Percentiles rank a stretch among this genome's conserved stretches.
phyloP scores from a whole-genome alignment of 2,888 invertebrate genomes.

The Tetragnatha montana region DNA sequence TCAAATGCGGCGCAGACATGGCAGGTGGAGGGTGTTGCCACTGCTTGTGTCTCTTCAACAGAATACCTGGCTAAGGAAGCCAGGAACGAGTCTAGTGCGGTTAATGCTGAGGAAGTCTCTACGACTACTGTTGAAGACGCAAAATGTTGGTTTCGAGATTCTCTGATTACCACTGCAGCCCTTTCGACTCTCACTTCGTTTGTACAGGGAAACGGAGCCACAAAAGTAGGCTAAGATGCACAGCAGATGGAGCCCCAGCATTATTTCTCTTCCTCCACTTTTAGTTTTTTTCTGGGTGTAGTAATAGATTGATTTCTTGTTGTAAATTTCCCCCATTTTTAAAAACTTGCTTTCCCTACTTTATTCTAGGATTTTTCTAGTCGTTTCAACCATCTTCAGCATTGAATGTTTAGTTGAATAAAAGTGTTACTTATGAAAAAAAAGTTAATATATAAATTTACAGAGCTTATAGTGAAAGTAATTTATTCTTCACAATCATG shows the following conservation, averaged over 20 bases:
- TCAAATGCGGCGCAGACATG: conserved; percentile 45
- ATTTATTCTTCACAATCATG: too few relatives aligned
- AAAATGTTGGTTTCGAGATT: conserved; percentile 67
- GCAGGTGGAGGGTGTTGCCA: conserved; percentile 40
- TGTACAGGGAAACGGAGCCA: conserved; percentile 52
- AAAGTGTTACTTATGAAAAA: neutral
- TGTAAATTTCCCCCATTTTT: neutral
- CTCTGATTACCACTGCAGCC: conserved; percentile 65
- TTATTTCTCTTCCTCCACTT: neutral
- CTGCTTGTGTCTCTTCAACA: conserved; percentile 21
- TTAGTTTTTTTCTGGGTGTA: neutral
- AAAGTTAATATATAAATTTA: neutral
- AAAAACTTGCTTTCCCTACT: neutral
- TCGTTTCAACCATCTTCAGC: too few relatives aligned
- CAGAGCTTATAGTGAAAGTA: too few relatives aligned
- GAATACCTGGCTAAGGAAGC: conserved; percentile 18
- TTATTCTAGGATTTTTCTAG: neutral
- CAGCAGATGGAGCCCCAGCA: conserved; percentile 52
- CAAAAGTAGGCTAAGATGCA: conserved; percentile 44
- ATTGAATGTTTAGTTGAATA: neutral
- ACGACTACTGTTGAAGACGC: conserved; percentile 65
- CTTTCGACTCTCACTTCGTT: conserved; percentile 59
- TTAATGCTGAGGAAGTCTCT: conserved; percentile 43
- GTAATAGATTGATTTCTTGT: neutral
- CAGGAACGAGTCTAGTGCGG: neutral